Percentiles rank a stretch among this genome's conserved stretches.
Evolutionary conservation across 2,888 invertebrate genomes (phyloP).

Genomic region (Ophioninae sp.): DNA sequence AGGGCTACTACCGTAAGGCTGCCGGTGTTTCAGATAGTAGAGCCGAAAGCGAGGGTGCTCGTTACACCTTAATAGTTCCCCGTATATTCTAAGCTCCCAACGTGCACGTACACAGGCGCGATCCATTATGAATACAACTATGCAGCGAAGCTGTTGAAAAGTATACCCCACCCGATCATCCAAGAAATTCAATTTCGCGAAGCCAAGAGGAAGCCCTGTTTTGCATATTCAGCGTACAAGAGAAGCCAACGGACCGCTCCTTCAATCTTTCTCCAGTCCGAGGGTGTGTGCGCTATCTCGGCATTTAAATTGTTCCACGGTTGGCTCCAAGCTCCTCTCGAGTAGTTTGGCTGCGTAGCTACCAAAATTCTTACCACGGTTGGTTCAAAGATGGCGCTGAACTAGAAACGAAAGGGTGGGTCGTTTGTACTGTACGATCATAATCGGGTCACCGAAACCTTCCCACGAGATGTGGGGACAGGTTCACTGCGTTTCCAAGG

Average conservation of each 20-base stretch:
- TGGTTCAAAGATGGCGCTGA: slow-evolving; percentile 24
- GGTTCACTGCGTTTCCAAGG: slow-evolving; percentile 5
- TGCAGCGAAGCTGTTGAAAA: slow-evolving; percentile 65
- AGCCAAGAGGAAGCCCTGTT: slow-evolving; percentile 61
- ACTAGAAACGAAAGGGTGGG: slow-evolving; percentile 18
- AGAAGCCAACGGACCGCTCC: slow-evolving; percentile 33
- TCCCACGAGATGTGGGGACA: slow-evolving; percentile 20
- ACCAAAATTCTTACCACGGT: slow-evolving; percentile 49
- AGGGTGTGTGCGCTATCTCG: slow-evolving; percentile 25
- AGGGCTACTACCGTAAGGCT: slow-evolving; percentile 70
- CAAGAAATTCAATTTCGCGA: slow-evolving; percentile 74
- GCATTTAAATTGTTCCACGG: slow-evolving; percentile 49
- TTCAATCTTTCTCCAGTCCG: slow-evolving; percentile 49
- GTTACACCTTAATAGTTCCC: slow-evolving; percentile 77
- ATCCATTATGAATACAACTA: background rate
- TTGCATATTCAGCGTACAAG: slow-evolving; percentile 70
- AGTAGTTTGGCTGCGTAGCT: slow-evolving; percentile 39
- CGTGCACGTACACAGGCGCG: background rate
- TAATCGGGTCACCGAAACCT: slow-evolving; percentile 37
- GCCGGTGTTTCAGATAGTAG: slow-evolving; percentile 69
- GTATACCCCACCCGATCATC: slow-evolving; percentile 63
- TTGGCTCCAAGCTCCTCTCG: slow-evolving; percentile 20
- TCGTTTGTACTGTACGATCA: slow-evolving; percentile 29
- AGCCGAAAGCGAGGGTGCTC: slow-evolving; percentile 70
- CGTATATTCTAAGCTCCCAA: slow-evolving; percentile 58